Base-by-base conservation (phyloP, 2,113 vertebrate genomes). In the Natator depressus region DNA sequence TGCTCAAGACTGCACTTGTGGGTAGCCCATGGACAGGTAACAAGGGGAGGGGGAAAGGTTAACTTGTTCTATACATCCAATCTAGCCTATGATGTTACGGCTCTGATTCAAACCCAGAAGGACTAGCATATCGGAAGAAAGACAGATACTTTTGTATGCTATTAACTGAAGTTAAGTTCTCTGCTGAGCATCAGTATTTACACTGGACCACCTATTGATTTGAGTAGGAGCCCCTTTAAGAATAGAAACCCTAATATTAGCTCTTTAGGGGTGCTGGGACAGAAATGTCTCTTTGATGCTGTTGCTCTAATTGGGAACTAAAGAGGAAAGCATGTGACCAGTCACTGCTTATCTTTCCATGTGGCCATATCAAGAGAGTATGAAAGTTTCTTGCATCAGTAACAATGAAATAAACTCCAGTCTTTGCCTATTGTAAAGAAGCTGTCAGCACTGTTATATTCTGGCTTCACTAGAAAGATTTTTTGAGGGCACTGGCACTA, bases 241-340 rank as follows among this genome's bases (percentile, higher is more conserved):
- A 96, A 90, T 91, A 94, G 94, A 85, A 92, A 53, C 27, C 59
- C 93, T 96, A 92, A 96, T 96, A 96, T 96, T 97, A 95, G 19
- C 81, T 95, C 84, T 87, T 87, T 93, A 88, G 96, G 95, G 95
- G 47, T 88, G 81, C 65, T 92, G 75, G 35, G 86, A 91, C 57
- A 96, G 96, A 91, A 95, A 95, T 84, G 59, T 91, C 79, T 97
- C 85, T 78, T 75, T 81, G 84, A 85, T 96, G 94, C 90, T 87
- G 22, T 97, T 97, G 82, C 95, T 95, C 93, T 94, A 31, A 79
- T 2, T 59, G 78, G 50, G 19, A 59, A 93, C 87, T 85, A 96
- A 69, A 78, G 84, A 91, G 80, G 84, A 93, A 94, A 96, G 86
- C 69, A 85, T 54, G 59, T 69, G 88, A 92, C 82, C 79, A 69